These are phyloP conservation scores for Odontothrips loti DNA, from an alignment of 2,888 invertebrate species.

Conservation along the genomic window DNA sequence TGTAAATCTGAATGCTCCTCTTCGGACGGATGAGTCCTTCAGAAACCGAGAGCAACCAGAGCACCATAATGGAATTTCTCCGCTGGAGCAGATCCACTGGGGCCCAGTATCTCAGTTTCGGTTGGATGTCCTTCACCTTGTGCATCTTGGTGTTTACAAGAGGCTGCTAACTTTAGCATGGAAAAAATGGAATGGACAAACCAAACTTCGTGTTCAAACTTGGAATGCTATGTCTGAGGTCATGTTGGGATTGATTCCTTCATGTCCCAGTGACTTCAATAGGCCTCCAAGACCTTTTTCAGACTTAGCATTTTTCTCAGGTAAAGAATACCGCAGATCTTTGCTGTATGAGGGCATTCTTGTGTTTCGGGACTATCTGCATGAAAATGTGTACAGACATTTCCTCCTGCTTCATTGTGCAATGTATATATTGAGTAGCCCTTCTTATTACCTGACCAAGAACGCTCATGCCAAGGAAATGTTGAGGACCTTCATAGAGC, in stretches of 20 bases:
- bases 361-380: neutral
- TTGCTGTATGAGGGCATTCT: neutral
- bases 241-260: too few relatives aligned
- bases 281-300: too few relatives aligned
- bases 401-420: neutral
- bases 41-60: constrained; percentile 34
- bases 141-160: constrained; percentile 38
- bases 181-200: constrained; percentile 28
- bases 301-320: too few relatives aligned
- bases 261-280: too few relatives aligned
- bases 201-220: too few relatives aligned
- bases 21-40: constrained; percentile 31
- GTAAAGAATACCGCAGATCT: neutral
- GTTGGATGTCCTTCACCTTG: constrained; percentile 35
- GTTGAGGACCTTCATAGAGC: neutral
- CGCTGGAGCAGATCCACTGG: constrained; percentile 35
- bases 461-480: neutral
- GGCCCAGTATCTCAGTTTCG: constrained; percentile 37
- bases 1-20: constrained; percentile 28
- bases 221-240: too few relatives aligned
- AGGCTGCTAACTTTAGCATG: constrained; percentile 36
- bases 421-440: neutral
- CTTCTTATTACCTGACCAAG: neutral
- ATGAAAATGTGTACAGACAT: neutral
- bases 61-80: constrained; percentile 36